Conservation (phyloP, 2,888 invertebrate genomes). For the Cataglyphis albicans region DNA sequence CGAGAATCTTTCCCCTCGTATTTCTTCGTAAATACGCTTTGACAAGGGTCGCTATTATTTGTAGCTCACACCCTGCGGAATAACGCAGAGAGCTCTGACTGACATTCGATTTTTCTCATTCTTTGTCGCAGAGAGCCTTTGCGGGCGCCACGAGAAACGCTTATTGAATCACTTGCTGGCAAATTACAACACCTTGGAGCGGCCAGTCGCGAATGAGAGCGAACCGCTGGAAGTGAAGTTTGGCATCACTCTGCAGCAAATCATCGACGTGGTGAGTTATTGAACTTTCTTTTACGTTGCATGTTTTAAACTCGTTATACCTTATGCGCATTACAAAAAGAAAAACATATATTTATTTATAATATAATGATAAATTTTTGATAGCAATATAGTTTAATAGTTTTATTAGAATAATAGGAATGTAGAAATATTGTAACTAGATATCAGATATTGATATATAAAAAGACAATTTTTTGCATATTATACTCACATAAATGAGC, state of each 20-base stretch:
- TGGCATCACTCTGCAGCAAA: constrained; percentile 96
- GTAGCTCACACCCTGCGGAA: constrained; percentile 22
- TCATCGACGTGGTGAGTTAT: constrained; percentile 96
- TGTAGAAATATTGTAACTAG: neutral
- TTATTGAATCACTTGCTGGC: constrained; percentile 93
- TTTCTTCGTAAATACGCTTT: constrained; percentile 43
- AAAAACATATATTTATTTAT: neutral
- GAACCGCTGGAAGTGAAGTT: constrained; percentile 96
- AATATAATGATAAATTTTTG: neutral
- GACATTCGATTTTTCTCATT: constrained; percentile 52
- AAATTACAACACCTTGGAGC: constrained; percentile 95
- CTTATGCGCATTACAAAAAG: neutral
- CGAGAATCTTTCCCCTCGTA: constrained; percentile 15
- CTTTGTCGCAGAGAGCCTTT: constrained; percentile 91
- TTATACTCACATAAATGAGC: neutral
- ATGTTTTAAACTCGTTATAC: neutral
- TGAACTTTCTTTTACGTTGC: neutral
- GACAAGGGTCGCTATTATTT: constrained; percentile 50
- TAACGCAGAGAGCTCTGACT: constrained; percentile 31
- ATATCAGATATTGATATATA: neutral
- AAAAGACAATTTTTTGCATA: neutral
- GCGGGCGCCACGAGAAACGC: constrained; percentile 96
- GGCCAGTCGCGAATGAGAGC: constrained; percentile 96
- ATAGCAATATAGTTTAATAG: neutral
- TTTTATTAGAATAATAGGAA: neutral